Conservation (phyloP, 2,888 invertebrate genomes). For the Ctena decussata region DNA sequence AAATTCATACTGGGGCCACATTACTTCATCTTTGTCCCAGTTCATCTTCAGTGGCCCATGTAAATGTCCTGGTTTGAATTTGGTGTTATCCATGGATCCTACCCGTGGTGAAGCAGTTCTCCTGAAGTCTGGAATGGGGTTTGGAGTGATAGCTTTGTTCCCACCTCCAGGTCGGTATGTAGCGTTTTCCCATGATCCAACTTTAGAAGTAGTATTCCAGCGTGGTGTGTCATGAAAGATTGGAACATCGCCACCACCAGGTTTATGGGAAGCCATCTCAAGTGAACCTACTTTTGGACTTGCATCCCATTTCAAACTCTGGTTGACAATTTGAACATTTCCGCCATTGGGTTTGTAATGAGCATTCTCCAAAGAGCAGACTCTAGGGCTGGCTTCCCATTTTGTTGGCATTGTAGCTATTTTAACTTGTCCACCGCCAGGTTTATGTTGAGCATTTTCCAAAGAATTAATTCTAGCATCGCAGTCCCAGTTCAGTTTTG, state of each 20-base stretch:
- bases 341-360: constrained; percentile 66
- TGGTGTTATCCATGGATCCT: constrained; percentile 54
- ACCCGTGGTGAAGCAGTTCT: constrained; percentile 49
- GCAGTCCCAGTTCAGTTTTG: constrained; percentile 72
- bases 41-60: constrained; percentile 29
- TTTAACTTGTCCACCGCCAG: constrained; percentile 72
- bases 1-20: constrained; percentile 48
- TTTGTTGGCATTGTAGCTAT: constrained; percentile 49
- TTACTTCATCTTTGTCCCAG: constrained; percentile 54
- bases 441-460: constrained; percentile 72
- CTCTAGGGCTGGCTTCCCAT: constrained; percentile 74
- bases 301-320: constrained; percentile 38
- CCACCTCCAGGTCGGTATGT: constrained; percentile 54
- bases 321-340: neutral
- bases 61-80: constrained; percentile 53
- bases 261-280: constrained; percentile 69
- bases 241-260: constrained; percentile 70
- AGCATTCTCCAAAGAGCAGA: constrained; percentile 75
- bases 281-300: constrained; percentile 73
- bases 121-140: constrained; percentile 46
- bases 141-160: constrained; percentile 56
- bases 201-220: constrained; percentile 71
- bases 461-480: constrained; percentile 74
- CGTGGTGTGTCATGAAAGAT: constrained; percentile 53
- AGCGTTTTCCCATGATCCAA: constrained; percentile 60